Evolutionary conservation across 2,113 vertebrate species (phyloP).

Genomic region (Microtus richardsoni): DNA sequence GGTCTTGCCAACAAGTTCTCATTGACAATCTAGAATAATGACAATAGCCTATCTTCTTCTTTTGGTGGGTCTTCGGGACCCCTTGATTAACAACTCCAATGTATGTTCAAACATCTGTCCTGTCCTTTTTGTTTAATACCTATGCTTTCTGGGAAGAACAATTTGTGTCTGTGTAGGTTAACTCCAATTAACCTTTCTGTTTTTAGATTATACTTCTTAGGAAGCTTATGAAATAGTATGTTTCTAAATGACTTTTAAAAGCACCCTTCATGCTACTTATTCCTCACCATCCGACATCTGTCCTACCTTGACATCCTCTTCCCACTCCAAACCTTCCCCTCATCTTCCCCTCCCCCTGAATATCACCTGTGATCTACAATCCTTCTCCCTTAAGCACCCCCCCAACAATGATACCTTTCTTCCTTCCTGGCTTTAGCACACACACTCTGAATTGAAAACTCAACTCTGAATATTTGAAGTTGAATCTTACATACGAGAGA

Average conservation of each 20-base stretch:
- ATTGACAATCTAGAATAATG: neutral
- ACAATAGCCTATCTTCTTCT: neutral
- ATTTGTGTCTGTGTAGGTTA: neutral
- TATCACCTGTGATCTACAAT: neutral
- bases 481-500: neutral
- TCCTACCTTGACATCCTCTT: neutral
- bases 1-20: neutral
- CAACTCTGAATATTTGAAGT: neutral
- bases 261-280: neutral
- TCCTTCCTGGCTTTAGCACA: neutral
- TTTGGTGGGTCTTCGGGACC: neutral
- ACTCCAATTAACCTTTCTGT: neutral
- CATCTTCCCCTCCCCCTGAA: neutral
- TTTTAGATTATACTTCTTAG: neutral
- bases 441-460: neutral
- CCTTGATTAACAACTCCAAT: neutral
- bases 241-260: neutral
- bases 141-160: neutral
- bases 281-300: neutral
- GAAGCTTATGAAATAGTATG: neutral
- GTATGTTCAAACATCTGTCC: neutral
- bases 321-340: neutral
- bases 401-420: neutral
- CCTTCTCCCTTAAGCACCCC: neutral
- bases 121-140: neutral